phyloP scores from a whole-genome alignment of 2,888 invertebrate species.

The Zygaena filipendulae region DNA sequence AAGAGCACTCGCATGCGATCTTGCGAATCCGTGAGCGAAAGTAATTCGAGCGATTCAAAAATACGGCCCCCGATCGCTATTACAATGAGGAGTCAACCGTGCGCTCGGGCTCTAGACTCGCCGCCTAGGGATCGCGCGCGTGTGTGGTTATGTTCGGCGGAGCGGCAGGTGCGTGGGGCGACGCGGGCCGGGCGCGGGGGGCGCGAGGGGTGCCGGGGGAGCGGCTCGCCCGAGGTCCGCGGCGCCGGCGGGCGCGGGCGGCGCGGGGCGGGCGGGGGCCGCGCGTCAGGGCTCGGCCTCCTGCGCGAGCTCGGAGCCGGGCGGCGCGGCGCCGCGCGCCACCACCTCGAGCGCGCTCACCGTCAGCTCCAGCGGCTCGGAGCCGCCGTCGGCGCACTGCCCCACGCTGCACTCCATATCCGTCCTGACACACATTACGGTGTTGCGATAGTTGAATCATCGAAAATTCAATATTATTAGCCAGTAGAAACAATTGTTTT shows the following conservation, averaged over 20 bases:
- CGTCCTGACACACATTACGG: conserved; percentile 27
- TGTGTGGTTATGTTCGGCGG: too few species aligned
- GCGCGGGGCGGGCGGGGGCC: conserved; percentile 4
- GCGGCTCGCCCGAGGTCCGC: conserved; percentile 28
- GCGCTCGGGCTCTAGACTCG: too few species aligned
- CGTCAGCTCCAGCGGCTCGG: conserved; percentile 40
- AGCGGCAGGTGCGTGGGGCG: conserved; percentile 1
- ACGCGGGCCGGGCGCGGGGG: not conserved
- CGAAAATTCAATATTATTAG: too few species aligned
- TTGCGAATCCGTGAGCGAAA: too few species aligned
- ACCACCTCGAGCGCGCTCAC: conserved; percentile 32
- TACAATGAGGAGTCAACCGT: too few species aligned
- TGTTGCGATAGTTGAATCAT: too few species aligned
- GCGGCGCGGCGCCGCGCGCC: conserved; percentile 25
- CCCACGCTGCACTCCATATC: conserved; percentile 65
- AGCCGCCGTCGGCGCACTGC: conserved; percentile 26
- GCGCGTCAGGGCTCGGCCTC: conserved; percentile 61
- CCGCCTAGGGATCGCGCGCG: too few species aligned
- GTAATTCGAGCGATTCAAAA: too few species aligned
- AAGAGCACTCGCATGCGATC: too few species aligned
- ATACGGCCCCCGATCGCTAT: too few species aligned
- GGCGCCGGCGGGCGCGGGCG: conserved; percentile 17
- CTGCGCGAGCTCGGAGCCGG: conserved; percentile 45
- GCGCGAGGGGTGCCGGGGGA: conserved; percentile 37
- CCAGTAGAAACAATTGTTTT: too few species aligned